A percentile compares a stretch with the other conserved stretches of the same genome.
phyloP scores from a whole-genome alignment of 2,797 vertebrate genomes.

The Stomatorhinus walkeri region DNA sequence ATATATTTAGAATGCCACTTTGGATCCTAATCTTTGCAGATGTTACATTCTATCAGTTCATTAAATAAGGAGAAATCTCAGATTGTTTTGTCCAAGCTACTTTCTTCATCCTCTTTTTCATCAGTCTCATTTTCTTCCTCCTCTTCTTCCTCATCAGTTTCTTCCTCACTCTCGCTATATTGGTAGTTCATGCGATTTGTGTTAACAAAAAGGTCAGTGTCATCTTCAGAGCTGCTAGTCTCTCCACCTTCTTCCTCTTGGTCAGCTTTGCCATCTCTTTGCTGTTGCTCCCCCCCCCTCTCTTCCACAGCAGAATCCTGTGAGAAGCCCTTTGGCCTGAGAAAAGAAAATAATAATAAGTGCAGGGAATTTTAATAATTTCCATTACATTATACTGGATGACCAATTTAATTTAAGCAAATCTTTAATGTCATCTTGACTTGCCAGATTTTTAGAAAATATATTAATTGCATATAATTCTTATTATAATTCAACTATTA shows the following conservation, averaged over 20 bases:
- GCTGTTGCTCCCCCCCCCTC: conserved; percentile 28
- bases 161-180: conserved; percentile 70
- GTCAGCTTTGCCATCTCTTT: conserved; percentile 22
- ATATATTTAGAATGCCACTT: neutral
- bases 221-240: conserved; percentile 61
- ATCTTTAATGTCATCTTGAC: neutral
- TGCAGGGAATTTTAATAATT: neutral
- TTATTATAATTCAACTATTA: neutral
- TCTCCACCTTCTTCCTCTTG: conserved; percentile 37
- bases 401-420: neutral
- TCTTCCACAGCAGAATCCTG: conserved; percentile 38
- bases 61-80: neutral
- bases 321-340: conserved; percentile 69
- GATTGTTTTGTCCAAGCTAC: neutral
- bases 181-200: conserved; percentile 72
- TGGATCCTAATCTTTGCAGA: neutral
- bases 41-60: neutral
- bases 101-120: neutral
- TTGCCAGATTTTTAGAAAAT: neutral
- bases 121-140: neutral
- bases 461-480: neutral
- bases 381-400: neutral
- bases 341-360: neutral
- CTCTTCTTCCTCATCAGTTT: conserved; percentile 46
- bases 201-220: conserved; percentile 83